Conservation (phyloP, 2,888 invertebrate species). For the Tineola bisselliella region DNA sequence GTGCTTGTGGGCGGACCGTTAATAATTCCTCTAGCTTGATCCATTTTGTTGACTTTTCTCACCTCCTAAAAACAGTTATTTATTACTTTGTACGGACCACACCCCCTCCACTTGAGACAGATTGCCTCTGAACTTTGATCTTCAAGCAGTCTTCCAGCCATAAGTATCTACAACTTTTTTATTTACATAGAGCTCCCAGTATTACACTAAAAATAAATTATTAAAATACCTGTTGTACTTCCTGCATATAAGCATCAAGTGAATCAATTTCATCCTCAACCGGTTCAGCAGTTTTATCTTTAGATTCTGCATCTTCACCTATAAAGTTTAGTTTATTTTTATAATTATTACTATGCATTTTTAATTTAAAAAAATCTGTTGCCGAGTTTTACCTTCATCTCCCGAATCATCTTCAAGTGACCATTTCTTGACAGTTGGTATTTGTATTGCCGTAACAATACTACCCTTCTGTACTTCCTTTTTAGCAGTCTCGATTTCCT, state of each 20-base stretch:
- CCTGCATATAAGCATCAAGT: conserved; percentile 97
- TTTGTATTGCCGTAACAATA: conserved; percentile 68
- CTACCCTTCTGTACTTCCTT: conserved; percentile 78
- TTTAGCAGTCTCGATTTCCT: conserved; percentile 82
- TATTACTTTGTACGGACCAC: background rate
- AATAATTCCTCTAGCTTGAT: conserved; percentile 63
- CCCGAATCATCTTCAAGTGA: conserved; percentile 96
- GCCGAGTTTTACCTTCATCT: conserved; percentile 87
- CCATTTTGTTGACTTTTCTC: conserved; percentile 79
- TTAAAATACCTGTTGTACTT: conserved; percentile 67
- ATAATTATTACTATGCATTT: no score
- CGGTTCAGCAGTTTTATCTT: conserved; percentile 53
- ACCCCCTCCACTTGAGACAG: no score
- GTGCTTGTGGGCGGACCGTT: conserved; percentile 55
- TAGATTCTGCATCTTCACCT: conserved; percentile 63
- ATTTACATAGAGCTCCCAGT: background rate
- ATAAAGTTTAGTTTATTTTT: conserved; percentile 15
- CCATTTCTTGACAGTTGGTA: conserved; percentile 83
- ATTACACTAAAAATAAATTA: no score
- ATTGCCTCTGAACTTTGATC: no score
- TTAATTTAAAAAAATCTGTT: no score
- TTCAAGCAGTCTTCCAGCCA: no score
- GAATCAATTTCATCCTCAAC: conserved; percentile 90
- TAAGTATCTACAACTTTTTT: no score
- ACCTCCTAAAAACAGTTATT: conserved; percentile 69